Conservation (phyloP, 1,140 invertebrate genomes). For the Saccostrea cuccullata region DNA sequence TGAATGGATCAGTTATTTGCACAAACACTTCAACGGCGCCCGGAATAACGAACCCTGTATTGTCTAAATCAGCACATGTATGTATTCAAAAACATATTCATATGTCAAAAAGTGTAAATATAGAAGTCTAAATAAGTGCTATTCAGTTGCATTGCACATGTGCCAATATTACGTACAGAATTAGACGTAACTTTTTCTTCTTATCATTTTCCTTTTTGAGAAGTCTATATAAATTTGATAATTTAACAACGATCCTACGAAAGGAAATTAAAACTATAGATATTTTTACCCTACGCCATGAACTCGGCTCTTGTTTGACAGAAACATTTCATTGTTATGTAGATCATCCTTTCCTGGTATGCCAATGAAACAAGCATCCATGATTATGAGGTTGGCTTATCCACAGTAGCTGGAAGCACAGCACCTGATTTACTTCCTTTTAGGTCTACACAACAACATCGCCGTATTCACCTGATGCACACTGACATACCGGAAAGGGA, state of each 20-base stretch:
- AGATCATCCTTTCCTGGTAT: conserved; percentile 14
- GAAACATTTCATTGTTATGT: neutral
- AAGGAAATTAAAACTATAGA: no score
- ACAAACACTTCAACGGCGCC: conserved; percentile 31
- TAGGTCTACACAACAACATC: conserved; percentile 33
- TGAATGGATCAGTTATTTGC: conserved; percentile 50
- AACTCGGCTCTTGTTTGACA: no score
- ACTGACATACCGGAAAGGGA: conserved; percentile 50
- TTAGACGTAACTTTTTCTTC: no score
- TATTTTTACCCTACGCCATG: no score
- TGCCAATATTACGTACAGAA: no score
- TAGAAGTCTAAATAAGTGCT: no score
- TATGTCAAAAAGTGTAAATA: no score
- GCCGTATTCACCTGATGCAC: conserved; percentile 40
- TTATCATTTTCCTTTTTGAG: no score
- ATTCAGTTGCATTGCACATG: no score
- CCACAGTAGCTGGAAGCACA: conserved; percentile 30
- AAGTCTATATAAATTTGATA: no score
- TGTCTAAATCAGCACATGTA: conserved; percentile 41
- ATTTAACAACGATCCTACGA: no score
- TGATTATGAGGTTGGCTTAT: conserved; percentile 50
- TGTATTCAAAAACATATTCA: neutral
- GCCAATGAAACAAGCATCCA: neutral
- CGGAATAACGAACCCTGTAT: neutral
- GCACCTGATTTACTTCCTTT: conserved; percentile 53